Evolutionary conservation across 2,888 invertebrate genomes (phyloP), one percentile per base, ranked within the genome.

Genomic region (Pristionchus mayeri): DNA sequence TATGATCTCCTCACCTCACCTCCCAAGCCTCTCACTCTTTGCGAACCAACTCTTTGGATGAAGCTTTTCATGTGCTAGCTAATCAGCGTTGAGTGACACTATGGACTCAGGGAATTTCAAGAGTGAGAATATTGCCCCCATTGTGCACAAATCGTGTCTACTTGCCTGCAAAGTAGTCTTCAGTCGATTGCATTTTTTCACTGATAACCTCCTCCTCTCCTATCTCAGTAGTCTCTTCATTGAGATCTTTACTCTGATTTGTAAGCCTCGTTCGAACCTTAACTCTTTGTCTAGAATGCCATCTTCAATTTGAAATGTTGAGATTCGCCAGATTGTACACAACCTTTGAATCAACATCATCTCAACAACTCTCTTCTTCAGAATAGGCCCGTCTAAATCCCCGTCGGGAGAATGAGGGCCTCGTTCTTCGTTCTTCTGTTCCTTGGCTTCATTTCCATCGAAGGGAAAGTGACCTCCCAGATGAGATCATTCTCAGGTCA

Each of bases 181-280:
- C 60, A 60, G 67, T 67, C 67, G 67, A 67, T 40, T 34, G 27
- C 60, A 13, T 60, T 30, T 30, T 24, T 60, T 9, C 30, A 30
- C 67, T 67, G 67, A 67, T 67, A 67, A 67, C 40, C 67, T 40
- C 67, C 37, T 27, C 21, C 40, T 67, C 40, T 67, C 67, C 16
- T 13, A 37, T 40, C 37, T 67, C 67, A 37, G 40, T 67, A 30
- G 30, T 67, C 67, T 37, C n/a, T 67, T 67, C 11, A 67, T 67
- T 67, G 67, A 34, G 67, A 67, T 40, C 67, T 67, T 67, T 67
- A 67, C 67, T 40, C 67, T 16, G 7, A 21, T 67, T 30, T 67
- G 67, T 67, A 18, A 67, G 37, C 6, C 21, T 67, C 40, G 9
- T 18, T 67, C 9, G 21, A n/a, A 37, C 67, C 18, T 67, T 67